A percentile compares a stretch with the other conserved stretches of the same genome.
Evolutionary conservation across 1,140 invertebrate species (phyloP).

Genomic region (Pectinophora gossypiella): DNA sequence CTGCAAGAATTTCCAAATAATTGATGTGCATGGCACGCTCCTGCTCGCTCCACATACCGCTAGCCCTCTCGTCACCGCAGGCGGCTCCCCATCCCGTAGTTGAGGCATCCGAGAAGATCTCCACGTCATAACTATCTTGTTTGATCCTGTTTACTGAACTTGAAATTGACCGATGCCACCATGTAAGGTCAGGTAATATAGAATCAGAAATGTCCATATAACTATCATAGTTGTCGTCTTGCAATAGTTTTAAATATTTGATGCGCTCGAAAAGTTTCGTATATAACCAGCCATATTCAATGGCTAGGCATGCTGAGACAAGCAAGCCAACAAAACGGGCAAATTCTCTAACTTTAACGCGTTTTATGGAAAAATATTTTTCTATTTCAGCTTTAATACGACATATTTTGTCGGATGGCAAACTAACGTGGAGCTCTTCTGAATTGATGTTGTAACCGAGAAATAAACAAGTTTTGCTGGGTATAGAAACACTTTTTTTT

Average conservation of each 20-base stretch:
- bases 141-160: slow-evolving; percentile 13
- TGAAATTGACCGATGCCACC: slow-evolving; percentile 30
- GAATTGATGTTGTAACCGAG: slow-evolving; percentile 6
- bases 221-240: slow-evolving; percentile 4
- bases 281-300: slow-evolving; percentile 6
- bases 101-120: slow-evolving; percentile 37
- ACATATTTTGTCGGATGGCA: slow-evolving; percentile 1
- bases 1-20: slow-evolving; percentile 29
- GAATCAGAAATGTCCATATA: slow-evolving; percentile 6
- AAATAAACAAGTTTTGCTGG: slow-evolving; percentile 5
- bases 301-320: slow-evolving; percentile 10
- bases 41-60: slow-evolving; percentile 23
- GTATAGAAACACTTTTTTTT: slow-evolving; percentile 3
- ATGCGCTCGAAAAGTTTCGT: slow-evolving; percentile 14
- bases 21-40: slow-evolving; percentile 30
- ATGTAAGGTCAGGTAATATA: slow-evolving; percentile 16
- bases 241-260: slow-evolving; percentile 13
- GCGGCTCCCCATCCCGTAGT: slow-evolving; percentile 28
- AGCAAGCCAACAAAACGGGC: slow-evolving; percentile 4
- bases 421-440: neutral
- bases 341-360: slow-evolving; percentile 6
- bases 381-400: neutral
- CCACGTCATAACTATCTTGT: slow-evolving; percentile 6
- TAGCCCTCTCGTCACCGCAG: slow-evolving; percentile 14
- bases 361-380: slow-evolving; percentile 1